Evolutionary conservation across 2,888 invertebrate species (phyloP), one percentile per base, ranked within the genome.

Genomic region (Bombylius major): DNA sequence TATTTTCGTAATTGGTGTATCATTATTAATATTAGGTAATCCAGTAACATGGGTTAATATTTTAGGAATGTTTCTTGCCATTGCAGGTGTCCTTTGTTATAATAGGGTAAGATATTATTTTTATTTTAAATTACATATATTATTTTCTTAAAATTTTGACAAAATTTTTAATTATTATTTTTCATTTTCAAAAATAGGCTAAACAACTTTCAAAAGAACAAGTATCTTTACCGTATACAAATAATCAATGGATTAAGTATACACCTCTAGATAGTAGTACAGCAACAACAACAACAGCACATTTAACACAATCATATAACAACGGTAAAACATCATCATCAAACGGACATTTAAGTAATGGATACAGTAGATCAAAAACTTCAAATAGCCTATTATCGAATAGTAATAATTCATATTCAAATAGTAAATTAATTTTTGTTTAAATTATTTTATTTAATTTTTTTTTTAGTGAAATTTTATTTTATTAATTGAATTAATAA

Each of bases 51-150:
- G 82, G 64, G 73, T 84, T 53, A 97, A 96, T 76, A 76, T 94
- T 62, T 78, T 87, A 53, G 97, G 96, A 60, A 97, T 97, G 95
- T 76, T 86, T 60, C 72, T 92, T 64, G 95, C 97, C 49, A 86
- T 93, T 62, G 76, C 85, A 57, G 97, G 96, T 59, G 96, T 97
- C 58, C 78, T 97, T 49, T 82, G 82, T 61, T 97, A 97, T 75
- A 95, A 96, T 75, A 86, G 90, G 76, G 86, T 86, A 71, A 65
- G 65, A 62, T 51, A n/a, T 46, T 53, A 23, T 9, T 56, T 42
- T 79, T 51, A 39, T 46, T 45, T 31, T 23, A 52, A 8, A n/a
- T 9, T 34, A 12, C 13, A 33, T 47, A 33, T 36, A 31, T 54
- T 34, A 12, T 39, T 53, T 53, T 32, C 13, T 34, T 7, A 8